Evolutionary conservation across 2,888 invertebrate species (phyloP).

Genomic region (Drosophila paranaensis): DNA sequence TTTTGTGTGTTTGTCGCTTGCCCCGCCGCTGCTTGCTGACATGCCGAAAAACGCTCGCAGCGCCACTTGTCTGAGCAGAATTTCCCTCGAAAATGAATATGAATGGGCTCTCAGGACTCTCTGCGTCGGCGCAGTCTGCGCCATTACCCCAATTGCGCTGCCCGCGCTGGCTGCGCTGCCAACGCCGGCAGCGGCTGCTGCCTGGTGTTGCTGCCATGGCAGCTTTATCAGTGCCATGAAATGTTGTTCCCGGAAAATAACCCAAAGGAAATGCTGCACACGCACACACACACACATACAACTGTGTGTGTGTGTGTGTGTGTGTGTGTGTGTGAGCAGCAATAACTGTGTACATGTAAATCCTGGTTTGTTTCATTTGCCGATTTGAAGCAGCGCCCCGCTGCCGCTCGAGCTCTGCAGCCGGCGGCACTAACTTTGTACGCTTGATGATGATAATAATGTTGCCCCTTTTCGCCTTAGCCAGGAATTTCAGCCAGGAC

Average conservation of each 20-base stretch:
- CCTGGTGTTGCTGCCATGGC: slow-evolving; percentile 74
- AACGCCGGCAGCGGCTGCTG: slow-evolving; percentile 20
- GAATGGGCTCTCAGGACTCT: slow-evolving; percentile 13
- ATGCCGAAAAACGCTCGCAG: slow-evolving; percentile 68
- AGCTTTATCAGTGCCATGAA: slow-evolving; percentile 81
- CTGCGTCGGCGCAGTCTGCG: slow-evolving; percentile 31
- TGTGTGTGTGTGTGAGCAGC: slow-evolving; percentile 56
- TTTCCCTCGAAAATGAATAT: slow-evolving; percentile 50
- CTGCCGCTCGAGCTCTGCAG: slow-evolving; percentile 40
- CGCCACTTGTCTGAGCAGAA: slow-evolving; percentile 59
- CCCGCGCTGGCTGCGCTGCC: slow-evolving; percentile 33
- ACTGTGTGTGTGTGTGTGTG: slow-evolving; percentile 1
- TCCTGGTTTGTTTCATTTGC: slow-evolving; percentile 81
- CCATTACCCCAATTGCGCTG: slow-evolving; percentile 52
- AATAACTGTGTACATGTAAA: slow-evolving; percentile 81
- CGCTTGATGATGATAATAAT: slow-evolving; percentile 79
- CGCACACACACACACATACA: slow-evolving; percentile 37
- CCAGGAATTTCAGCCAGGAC: slow-evolving; percentile 21
- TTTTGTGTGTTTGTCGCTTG: slow-evolving; percentile 45
- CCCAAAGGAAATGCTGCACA: slow-evolving; percentile 76
- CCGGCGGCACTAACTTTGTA: slow-evolving; percentile 77
- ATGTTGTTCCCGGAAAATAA: slow-evolving; percentile 81
- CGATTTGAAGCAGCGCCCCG: slow-evolving; percentile 67
- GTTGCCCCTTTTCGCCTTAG: slow-evolving; percentile 68
- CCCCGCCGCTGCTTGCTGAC: slow-evolving; percentile 49